Percentiles rank a stretch among this genome's conserved stretches.
These are phyloP conservation scores for Rhagonycha lutea DNA, from an alignment of 2,888 invertebrate genomes.

Conservation along the genomic window DNA sequence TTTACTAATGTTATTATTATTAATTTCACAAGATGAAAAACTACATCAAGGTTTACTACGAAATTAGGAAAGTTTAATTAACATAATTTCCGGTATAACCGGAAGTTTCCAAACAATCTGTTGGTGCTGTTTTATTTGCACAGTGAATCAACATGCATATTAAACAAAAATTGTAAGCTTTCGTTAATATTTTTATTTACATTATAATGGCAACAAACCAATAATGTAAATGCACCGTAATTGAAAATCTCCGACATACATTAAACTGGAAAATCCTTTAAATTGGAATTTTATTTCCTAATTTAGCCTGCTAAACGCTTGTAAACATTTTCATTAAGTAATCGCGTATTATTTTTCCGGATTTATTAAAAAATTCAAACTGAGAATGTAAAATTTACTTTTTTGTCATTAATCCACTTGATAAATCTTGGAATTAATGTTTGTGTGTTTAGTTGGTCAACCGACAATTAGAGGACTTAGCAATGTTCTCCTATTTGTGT, in stretches of 20 bases:
- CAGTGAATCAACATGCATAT: not conserved
- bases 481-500: not conserved
- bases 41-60: too few species aligned
- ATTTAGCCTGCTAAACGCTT: not conserved
- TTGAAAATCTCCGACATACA: not conserved
- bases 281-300: not conserved
- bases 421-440: not conserved
- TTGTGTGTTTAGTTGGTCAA: not conserved
- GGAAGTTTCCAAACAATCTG: not conserved
- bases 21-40: too few species aligned
- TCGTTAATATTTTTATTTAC: not conserved
- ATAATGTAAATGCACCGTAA: not conserved
- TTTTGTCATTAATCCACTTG: not conserved
- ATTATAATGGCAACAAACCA: not conserved
- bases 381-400: not conserved
- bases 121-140: not conserved
- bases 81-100: too few species aligned
- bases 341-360: not conserved
- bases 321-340: not conserved
- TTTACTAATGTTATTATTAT: too few species aligned
- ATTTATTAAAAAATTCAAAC: not conserved
- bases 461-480: not conserved
- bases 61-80: too few species aligned
- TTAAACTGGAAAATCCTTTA: not conserved
- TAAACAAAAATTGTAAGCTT: not conserved